Evolutionary conservation across 2,888 invertebrate species (phyloP).

Genomic region (Caenorhabditis angaria): DNA sequence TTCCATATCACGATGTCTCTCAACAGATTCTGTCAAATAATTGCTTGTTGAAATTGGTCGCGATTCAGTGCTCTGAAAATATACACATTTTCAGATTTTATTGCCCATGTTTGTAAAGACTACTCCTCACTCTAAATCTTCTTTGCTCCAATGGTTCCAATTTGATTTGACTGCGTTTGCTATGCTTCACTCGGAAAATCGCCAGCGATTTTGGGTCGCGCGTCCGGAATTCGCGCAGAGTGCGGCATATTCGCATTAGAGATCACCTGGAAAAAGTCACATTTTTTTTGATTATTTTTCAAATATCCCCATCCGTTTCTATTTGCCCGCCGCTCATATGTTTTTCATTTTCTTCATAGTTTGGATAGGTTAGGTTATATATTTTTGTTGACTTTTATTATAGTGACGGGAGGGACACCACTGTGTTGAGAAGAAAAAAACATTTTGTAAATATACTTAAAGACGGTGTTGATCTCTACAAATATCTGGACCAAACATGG

Average conservation of each 20-base stretch:
- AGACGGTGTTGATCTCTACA: background rate
- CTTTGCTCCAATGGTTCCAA: slow-evolving; percentile 71
- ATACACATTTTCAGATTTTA: background rate
- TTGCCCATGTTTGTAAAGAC: too few species aligned
- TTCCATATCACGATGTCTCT: slow-evolving; percentile 70
- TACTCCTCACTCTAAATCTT: slow-evolving; percentile 55
- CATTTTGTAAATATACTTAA: background rate
- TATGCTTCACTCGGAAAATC: slow-evolving; percentile 70
- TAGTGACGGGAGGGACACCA: too few species aligned
- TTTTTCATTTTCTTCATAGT: slow-evolving; percentile 9
- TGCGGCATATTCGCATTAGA: slow-evolving; percentile 67
- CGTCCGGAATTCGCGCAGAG: slow-evolving; percentile 53
- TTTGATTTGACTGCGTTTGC: slow-evolving; percentile 65
- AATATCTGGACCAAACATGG: background rate
- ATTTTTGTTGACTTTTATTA: background rate
- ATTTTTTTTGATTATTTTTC: background rate
- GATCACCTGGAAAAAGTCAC: slow-evolving; percentile 26
- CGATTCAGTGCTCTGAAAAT: slow-evolving; percentile 63
- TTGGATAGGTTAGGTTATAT: slow-evolving; percentile 8
- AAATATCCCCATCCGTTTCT: background rate
- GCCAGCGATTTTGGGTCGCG: slow-evolving; percentile 54
- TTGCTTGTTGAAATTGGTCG: slow-evolving; percentile 68
- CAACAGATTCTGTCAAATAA: slow-evolving; percentile 69
- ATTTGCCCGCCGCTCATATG: slow-evolving; percentile 8
- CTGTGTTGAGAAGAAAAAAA: background rate